Conservation (phyloP, 2,113 vertebrate genomes). For the Kryptolebias marmoratus region DNA sequence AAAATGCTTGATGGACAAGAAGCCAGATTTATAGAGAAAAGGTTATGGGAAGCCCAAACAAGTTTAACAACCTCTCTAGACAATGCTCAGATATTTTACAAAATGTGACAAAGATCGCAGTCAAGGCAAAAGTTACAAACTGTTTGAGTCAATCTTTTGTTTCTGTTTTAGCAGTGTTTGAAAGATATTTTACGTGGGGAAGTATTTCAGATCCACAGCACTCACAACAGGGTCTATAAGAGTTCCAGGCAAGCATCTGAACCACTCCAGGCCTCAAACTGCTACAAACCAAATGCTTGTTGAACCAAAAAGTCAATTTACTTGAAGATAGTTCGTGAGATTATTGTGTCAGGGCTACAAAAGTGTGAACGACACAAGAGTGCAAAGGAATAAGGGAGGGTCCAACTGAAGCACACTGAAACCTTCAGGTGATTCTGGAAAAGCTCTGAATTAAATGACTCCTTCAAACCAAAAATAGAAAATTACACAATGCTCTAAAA, state of each 20-base stretch:
- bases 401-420: not conserved
- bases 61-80: no score
- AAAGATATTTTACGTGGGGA: not conserved
- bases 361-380: not conserved
- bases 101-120: not conserved
- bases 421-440: not conserved
- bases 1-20: no score
- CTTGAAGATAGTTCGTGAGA: not conserved
- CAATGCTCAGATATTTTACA: not conserved
- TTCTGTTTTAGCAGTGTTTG: not conserved
- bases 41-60: no score
- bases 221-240: not conserved
- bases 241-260: not conserved
- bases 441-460: slow-evolving; percentile 27
- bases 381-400: not conserved
- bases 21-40: no score
- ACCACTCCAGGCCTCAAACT: not conserved
- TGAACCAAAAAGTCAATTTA: not conserved
- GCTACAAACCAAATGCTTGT: slow-evolving; percentile 10
- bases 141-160: not conserved
- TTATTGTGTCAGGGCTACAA: not conserved
- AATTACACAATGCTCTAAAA: slow-evolving; percentile 58
- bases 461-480: slow-evolving; percentile 37
- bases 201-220: not conserved
- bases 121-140: not conserved